Evolutionary conservation across 2,888 invertebrate species (phyloP), one percentile per base, ranked within the genome.

Genomic region (Gisinianus flammeolus): DNA sequence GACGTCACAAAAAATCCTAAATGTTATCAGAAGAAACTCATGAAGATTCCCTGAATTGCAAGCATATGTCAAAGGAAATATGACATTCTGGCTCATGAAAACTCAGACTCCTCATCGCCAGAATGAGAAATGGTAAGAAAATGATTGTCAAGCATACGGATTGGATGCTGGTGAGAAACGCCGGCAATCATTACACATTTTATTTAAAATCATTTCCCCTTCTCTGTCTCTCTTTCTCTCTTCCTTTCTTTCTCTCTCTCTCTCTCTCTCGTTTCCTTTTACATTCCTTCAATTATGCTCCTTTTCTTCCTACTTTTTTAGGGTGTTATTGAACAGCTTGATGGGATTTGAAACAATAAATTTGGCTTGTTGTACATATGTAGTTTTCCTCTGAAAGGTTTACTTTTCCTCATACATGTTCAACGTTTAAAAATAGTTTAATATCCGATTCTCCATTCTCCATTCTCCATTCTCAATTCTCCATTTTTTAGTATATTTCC

Each of bases 61-160:
- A 71, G 30, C 71, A 56, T 56, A 71, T 71, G 71, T 31, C 56
- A n/a, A n/a, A 16, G n/a, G 26, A 22, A 66, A 30, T 26, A 71
- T 71, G 71, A 56, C 56, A 71, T 71, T n/a, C 56, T 24, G 19
- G 24, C 62, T 62, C 73, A 62, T 73, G 30, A 24, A 35, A 62
- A 52, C n/a, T n/a, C n/a, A n/a, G n/a, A n/a, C n/a, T n/a, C n/a
- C n/a, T n/a, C n/a, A n/a, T n/a, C n/a, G n/a, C n/a, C n/a, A n/a
- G n/a, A 62, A 33, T 16, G 62, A 62, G 54, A 62, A 68, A 68
- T 24, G 44, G 68, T 26, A 24, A 68, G 68, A 68, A 35, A 44
- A 68, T 68, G 68, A 68, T 44, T 35, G 19, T n/a, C 54, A 3
- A 19, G 8, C 10, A 54, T 16, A 54, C 54, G n/a, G 16, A n/a